phyloP scores from a whole-genome alignment of 1,140 invertebrate genomes.

The Drosophila ficusphila region DNA sequence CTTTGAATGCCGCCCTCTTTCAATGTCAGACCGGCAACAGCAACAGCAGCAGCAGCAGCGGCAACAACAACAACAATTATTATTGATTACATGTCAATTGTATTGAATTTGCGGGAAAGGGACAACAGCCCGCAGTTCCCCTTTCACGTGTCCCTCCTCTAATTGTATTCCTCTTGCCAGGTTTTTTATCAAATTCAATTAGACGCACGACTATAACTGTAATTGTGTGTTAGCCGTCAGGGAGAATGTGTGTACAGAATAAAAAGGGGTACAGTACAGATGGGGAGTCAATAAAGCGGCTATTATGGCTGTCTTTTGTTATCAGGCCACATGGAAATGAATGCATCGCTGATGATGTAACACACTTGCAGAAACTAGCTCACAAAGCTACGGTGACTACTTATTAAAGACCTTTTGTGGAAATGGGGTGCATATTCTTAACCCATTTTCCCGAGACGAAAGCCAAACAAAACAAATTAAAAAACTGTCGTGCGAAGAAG shows the following conservation, averaged over 20 bases:
- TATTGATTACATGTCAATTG: constrained; percentile 75
- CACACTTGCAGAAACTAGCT: constrained; percentile 5
- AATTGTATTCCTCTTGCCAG: constrained; percentile 22
- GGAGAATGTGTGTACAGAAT: neutral
- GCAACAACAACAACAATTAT: constrained; percentile 54
- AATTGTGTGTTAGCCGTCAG: constrained; percentile 47
- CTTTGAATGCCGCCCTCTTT: constrained; percentile 9
- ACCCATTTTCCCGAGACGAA: constrained; percentile 56
- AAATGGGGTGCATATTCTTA: constrained; percentile 66
- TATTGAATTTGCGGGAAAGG: constrained; percentile 48
- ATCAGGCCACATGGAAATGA: constrained; percentile 47
- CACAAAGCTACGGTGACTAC: constrained; percentile 9
- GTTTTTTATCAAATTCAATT: constrained; percentile 68
- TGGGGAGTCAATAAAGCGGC: constrained; percentile 24
- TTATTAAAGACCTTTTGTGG: constrained; percentile 7
- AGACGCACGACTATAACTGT: constrained; percentile 54
- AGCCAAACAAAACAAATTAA: constrained; percentile 42
- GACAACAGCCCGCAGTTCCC: constrained; percentile 1
- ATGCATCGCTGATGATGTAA: constrained; percentile 55
- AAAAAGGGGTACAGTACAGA: neutral
- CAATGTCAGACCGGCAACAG: constrained; percentile 56
- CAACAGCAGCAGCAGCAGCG: constrained; percentile 15
- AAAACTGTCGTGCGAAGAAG: constrained; percentile 18
- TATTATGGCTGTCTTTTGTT: constrained; percentile 36
- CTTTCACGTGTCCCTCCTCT: constrained; percentile 10